These are phyloP conservation scores for Drosophila persimilis DNA, from an alignment of 1,140 invertebrate species.

Conservation along the genomic window DNA sequence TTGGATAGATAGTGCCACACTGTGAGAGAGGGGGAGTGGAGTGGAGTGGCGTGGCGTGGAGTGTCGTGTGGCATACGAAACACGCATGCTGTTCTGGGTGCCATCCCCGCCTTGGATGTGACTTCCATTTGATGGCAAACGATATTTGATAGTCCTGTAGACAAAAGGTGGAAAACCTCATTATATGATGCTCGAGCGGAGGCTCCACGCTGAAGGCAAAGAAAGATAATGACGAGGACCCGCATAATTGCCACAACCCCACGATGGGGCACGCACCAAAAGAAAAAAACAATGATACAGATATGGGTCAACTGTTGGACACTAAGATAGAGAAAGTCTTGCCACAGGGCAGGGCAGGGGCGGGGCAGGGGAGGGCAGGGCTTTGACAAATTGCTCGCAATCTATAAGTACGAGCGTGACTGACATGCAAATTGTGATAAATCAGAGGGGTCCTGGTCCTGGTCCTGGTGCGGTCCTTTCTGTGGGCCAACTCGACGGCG, in stretches of 20 bases:
- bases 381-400: constrained; percentile 76
- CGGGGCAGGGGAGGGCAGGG: not conserved
- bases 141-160: constrained; percentile 29
- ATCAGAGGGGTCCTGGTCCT: constrained; percentile 36
- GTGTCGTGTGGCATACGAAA: constrained; percentile 7
- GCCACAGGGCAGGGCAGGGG: too few relatives aligned
- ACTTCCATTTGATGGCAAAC: constrained; percentile 36
- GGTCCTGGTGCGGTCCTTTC: too few relatives aligned
- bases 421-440: constrained; percentile 78
- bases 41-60: not conserved
- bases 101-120: constrained; percentile 41
- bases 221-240: constrained; percentile 36
- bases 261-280: not conserved
- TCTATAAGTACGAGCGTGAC: constrained; percentile 71
- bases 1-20: constrained; percentile 17
- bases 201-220: too few relatives aligned
- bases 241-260: constrained; percentile 40
- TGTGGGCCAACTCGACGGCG: constrained; percentile 17
- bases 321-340: constrained; percentile 40
- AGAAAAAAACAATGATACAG: constrained; percentile 9
- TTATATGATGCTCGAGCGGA: constrained; percentile 40
- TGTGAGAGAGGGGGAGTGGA: not conserved
- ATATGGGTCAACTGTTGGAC: constrained; percentile 57
- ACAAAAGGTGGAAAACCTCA: constrained; percentile 42
- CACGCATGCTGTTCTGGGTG: constrained; percentile 10